Evolutionary conservation across 2,888 invertebrate genomes (phyloP).

Genomic region (Toxonevra muliebris): DNA sequence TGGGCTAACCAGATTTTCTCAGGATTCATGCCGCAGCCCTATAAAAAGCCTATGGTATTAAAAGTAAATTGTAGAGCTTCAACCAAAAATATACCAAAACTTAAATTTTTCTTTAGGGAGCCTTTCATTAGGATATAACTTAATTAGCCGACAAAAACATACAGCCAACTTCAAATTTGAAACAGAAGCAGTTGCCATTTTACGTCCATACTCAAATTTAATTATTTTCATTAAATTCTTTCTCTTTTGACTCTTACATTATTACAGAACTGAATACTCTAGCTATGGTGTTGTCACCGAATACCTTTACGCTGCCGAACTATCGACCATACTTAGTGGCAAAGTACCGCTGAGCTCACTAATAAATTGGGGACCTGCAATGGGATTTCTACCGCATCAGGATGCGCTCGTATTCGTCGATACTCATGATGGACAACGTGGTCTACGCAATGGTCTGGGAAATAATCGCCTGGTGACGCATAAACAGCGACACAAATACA

Average conservation of each 20-base stretch:
- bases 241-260: neutral
- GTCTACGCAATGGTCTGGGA: constrained; percentile 29
- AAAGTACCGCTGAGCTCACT: constrained; percentile 69
- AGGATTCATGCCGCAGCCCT: no score
- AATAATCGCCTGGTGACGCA: constrained; percentile 36
- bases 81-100: no score
- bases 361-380: constrained; percentile 62
- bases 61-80: no score
- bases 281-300: constrained; percentile 76
- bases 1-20: no score
- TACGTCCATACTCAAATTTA: no score
- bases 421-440: constrained; percentile 88
- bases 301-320: constrained; percentile 65
- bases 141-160: no score
- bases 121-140: no score
- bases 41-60: no score
- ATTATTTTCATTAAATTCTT: no score
- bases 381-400: constrained; percentile 71
- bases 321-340: constrained; percentile 59
- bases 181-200: no score
- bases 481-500: constrained; percentile 36
- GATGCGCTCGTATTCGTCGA: constrained; percentile 80
- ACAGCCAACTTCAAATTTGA: no score
- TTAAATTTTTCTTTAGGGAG: no score
- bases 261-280: constrained; percentile 66